A percentile compares a stretch with the other conserved stretches of the same genome.
Conservation (phyloP, 2,113 vertebrate species). For the Otis tarda region DNA sequence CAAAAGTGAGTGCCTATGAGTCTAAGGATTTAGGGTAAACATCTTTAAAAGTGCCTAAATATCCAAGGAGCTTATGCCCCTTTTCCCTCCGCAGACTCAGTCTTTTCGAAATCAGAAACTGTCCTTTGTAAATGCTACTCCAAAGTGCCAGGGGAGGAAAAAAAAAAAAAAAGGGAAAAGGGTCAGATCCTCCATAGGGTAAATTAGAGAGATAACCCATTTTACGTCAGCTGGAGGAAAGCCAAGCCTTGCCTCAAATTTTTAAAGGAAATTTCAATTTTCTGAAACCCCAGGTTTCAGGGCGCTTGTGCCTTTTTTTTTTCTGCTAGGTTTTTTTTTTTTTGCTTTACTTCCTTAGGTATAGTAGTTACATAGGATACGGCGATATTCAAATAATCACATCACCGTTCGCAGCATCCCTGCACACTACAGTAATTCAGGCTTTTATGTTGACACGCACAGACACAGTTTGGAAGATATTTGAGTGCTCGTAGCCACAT, state of each 20-base stretch:
- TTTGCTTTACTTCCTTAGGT: not conserved
- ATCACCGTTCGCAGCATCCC: not conserved
- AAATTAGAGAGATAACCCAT: not conserved
- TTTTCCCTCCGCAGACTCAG: conserved; percentile 35
- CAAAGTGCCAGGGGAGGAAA: not conserved
- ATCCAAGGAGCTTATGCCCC: conserved; percentile 49
- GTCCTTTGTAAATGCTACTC: conserved; percentile 15
- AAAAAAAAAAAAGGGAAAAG: not conserved
- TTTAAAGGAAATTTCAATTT: not conserved
- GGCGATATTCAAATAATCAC: not conserved
- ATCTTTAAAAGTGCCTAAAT: conserved; percentile 64
- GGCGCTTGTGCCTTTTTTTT: rapidly evolving
- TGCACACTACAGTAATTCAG: conserved; percentile 23
- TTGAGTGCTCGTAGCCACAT: conserved; percentile 21
- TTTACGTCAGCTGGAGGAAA: not conserved
- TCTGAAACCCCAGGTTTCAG: not conserved
- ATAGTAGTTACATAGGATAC: not conserved
- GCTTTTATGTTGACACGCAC: not conserved
- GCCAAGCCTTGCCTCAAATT: not conserved
- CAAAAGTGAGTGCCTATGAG: conserved; percentile 46
- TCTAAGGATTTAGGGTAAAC: conserved; percentile 61
- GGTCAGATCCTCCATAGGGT: not conserved
- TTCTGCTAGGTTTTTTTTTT: not conserved
- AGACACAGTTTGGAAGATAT: conserved; percentile 65
- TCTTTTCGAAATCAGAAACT: conserved; percentile 22